These are phyloP conservation scores for Psittacula derbiana DNA, from an alignment of 2,797 vertebrate genomes.

Conservation along the genomic window DNA sequence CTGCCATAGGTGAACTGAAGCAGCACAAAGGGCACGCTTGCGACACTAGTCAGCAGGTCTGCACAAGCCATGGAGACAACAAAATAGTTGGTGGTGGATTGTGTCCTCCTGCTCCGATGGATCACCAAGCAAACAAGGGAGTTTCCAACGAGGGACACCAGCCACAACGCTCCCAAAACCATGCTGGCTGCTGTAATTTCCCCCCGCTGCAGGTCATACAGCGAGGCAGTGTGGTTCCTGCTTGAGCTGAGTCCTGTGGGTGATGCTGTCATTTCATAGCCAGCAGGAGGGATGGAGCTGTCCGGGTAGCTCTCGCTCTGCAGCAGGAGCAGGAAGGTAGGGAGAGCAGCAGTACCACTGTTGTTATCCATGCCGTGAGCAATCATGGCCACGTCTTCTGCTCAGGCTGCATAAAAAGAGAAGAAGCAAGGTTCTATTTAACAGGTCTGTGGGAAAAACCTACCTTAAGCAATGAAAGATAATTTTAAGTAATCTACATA, in stretches of 20 bases:
- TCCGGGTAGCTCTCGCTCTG: conserved; percentile 77
- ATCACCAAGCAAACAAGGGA: conserved; percentile 91
- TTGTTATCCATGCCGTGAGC: conserved; percentile 71
- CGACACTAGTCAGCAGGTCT: conserved; percentile 86
- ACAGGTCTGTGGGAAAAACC: not conserved
- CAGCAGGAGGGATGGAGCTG: conserved; percentile 47
- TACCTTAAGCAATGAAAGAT: not conserved
- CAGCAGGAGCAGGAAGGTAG: conserved; percentile 69
- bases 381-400: conserved; percentile 62
- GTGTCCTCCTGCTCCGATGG: conserved; percentile 92
- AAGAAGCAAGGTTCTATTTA: conserved; percentile 26
- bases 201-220: conserved; percentile 65
- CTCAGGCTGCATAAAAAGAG: conserved; percentile 52
- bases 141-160: conserved; percentile 89
- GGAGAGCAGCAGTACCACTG: conserved; percentile 65
- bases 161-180: conserved; percentile 83
- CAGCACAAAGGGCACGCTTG: conserved; percentile 84
- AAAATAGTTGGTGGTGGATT: conserved; percentile 96
- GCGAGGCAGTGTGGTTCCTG: conserved; percentile 67
- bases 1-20: conserved; percentile 82
- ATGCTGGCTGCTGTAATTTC: conserved; percentile 82
- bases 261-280: not conserved
- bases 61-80: conserved; percentile 94
- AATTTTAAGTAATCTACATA: not conserved
- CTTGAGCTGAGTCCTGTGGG: conserved; percentile 18